Evolutionary conservation across 2,113 vertebrate genomes (phyloP).

Genomic region (Falcunculus frontatus): DNA sequence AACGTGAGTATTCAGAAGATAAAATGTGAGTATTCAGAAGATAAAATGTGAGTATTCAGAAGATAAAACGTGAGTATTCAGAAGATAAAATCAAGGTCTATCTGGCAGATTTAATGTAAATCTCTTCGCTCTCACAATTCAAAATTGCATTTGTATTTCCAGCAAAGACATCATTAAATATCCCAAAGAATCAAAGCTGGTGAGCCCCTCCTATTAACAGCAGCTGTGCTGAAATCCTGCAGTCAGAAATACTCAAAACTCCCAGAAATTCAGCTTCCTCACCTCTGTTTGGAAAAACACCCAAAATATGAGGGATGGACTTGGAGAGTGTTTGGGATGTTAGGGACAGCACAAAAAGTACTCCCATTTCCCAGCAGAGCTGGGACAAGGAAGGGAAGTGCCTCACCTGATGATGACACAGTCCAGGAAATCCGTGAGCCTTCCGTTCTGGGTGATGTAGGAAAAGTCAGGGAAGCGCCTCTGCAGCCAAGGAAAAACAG

Average conservation of each 20-base stretch:
- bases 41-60: too few species aligned
- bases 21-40: too few species aligned
- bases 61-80: too few species aligned
- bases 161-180: not conserved
- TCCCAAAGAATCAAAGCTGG: not conserved
- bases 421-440: conserved; percentile 94
- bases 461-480: conserved; percentile 97
- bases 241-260: not conserved
- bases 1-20: too few species aligned
- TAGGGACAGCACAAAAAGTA: not conserved
- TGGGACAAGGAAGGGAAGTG: not conserved
- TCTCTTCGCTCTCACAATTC: not conserved
- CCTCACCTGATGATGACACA: conserved; percentile 95
- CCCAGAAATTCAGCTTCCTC: not conserved
- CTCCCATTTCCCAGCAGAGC: too few species aligned
- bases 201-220: not conserved
- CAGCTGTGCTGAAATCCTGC: not conserved
- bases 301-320: rapidly evolving
- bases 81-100: not conserved
- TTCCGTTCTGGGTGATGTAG: conserved; percentile 91
- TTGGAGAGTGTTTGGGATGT: rapidly evolving
- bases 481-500: conserved; percentile 43
- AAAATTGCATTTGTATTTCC: not conserved
- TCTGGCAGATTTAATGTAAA: not conserved
- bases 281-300: not conserved